Evolutionary conservation across 2,888 invertebrate genomes (phyloP), one percentile per base, ranked within the genome.

Genomic region (Dasysyrphus albostriatus): DNA sequence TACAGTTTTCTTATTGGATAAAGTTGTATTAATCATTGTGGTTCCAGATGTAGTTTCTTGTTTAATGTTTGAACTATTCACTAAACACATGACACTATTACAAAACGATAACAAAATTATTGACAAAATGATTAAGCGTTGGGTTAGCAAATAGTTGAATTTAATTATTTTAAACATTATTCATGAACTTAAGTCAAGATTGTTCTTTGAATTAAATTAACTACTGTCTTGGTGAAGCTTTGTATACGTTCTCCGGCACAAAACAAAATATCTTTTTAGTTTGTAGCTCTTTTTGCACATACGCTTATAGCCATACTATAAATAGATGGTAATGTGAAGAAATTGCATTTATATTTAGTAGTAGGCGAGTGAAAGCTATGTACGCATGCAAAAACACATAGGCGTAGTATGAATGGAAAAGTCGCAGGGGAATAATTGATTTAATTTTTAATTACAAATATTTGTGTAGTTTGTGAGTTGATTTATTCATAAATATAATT

Each of bases 311-410:
- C 3, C n/a, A 32, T 51, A 34, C 16, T 59, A 39, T 51, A 19
- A 49, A 37, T 73, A 65, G 67, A 51, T 39, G n/a, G 44, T 56
- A 59, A 67, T 54, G 42, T 32, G 47, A 77, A 69, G 65, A 76
- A 49, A 73, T 59, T 83, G 72, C 80, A 81, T 77, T 80, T 49
- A 59, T 49, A 63, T 73, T 49, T 65, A 49, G 75, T 44, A 65
- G 34, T 24, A 44, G 54, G 24, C 24, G 24, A 76, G 81, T 81
- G 84, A 85, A 85, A 85, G 81, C 69, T 54, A 44, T 47, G n/a
- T 59, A 39, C 34, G 37, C 67, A 5, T 14, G 39, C 14, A n/a
- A 63, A 63, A 49, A 12, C n/a, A 32, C 65, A 65, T 10, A 2
- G 65, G 47, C 65, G 65, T 65, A 65, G 47, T 34, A 9, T 1